Base-by-base conservation (phyloP, 2,113 vertebrate genomes). In the Phalacrocorax brasilianus region DNA sequence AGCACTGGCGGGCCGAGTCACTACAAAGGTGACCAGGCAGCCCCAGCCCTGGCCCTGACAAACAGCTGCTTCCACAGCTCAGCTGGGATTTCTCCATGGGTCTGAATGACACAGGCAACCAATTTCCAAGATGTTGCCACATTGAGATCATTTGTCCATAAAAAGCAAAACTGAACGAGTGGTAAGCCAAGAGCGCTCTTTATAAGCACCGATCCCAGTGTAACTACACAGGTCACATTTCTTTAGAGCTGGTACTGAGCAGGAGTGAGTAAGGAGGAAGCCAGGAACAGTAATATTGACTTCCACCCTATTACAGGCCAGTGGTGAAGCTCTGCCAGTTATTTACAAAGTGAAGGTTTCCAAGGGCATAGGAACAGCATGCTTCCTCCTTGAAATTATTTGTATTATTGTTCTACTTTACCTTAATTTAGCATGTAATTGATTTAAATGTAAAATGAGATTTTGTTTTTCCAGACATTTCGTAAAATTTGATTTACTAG, bases 391-490 rank as follows among this genome's bases (percentile, higher is more conserved):
- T 49, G 66, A 88, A 89, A 89, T 49, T 3, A 75, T 55, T 11
- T 74, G 26, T 50, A 61, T 63, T 80, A 45, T 42, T 71, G 24
- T 30, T 79, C 55, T 44, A 79, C 12, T 85, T 92, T 56, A 50
- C 35, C 38, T 85, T 79, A 68, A 85, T 91, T 80, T 84, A 86
- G 53, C 50, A 95, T 16, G n/a, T 33, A 95, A 95, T 71, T 74
- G 65, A 95, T 91, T 83, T 61, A 93, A 93, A 82, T 38, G 40
- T 58, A 97, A 93, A 96, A 74, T 0, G 3, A 83, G 77, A 81
- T 80, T 71, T 67, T 90, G 28, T 70, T 94, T 93, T 89, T 90
- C 67, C 58, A 91, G 88, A 50, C 28, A 62, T 76, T 84, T 77
- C 7, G 42, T 49, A 73, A 67, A 67, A 90, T 50, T 58, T 52